Evolutionary conservation across 2,888 invertebrate genomes (phyloP).

Genomic region (Campoletis raptor): DNA sequence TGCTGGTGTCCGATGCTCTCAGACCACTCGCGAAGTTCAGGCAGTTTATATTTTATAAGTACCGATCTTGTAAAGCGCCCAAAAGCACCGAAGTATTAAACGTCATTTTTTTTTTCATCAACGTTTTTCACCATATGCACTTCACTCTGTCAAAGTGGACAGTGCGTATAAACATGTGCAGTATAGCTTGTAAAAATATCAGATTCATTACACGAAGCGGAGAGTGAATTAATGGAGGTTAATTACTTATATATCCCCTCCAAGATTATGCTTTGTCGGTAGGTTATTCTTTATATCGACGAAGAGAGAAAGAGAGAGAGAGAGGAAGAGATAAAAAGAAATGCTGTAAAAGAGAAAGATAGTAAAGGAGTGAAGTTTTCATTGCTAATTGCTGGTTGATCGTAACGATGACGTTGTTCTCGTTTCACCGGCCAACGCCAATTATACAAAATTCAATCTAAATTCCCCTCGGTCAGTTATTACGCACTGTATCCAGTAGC

Average conservation of each 20-base stretch:
- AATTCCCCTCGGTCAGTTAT: constrained; percentile 40
- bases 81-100: constrained; percentile 10
- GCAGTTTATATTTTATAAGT: constrained; percentile 3
- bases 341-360: not conserved
- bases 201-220: constrained; percentile 45
- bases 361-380: constrained; percentile 22
- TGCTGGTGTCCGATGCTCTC: constrained; percentile 43
- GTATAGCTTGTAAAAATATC: constrained; percentile 56
- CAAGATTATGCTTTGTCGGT: constrained; percentile 47
- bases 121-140: constrained; percentile 14
- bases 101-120: constrained; percentile 1
- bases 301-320: not conserved
- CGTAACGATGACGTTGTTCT: constrained; percentile 61
- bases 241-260: constrained; percentile 48
- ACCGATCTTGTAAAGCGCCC: constrained; percentile 27
- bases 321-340: not conserved
- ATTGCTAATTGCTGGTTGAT: constrained; percentile 62
- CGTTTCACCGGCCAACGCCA: constrained; percentile 50
- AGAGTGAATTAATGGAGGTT: constrained; percentile 60
- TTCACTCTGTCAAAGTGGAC: constrained; percentile 36
- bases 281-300: constrained; percentile 17
- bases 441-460: constrained; percentile 63
- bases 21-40: constrained; percentile 20
- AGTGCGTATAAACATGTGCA: not conserved
- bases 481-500: constrained; percentile 6